Evolutionary conservation across 2,797 vertebrate species (phyloP), one percentile per base, ranked within the genome.

Genomic region (Gorsachius magnificus): DNA sequence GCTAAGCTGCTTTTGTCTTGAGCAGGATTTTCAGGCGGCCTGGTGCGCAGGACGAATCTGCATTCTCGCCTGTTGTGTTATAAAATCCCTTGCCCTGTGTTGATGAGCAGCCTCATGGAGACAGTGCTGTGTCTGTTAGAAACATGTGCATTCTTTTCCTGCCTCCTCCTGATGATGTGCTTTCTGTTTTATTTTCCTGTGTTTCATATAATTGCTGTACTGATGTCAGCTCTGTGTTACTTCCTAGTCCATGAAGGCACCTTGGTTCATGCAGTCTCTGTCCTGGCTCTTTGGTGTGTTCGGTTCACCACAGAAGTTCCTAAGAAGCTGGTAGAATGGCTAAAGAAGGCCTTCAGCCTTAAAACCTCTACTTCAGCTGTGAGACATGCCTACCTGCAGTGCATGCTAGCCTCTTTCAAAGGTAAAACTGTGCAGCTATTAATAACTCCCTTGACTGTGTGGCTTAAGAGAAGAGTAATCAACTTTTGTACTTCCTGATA

Each of bases 331-430:
- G 89, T 98, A 10, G 99, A 99, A 57, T 99, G 99, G 99, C 97
- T 99, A 79, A 99, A 99, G 97, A 99, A 99, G 97, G 99, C 99
- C 12, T 99, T 99, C 97, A 99, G 98, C 96, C 99, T 99, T 60
- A 99, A 99, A 98, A 99, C 99, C 21, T 99, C 99, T 57, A 99
- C 99, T 21, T 99, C 99, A 16, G 97, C 98, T 2, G 99, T 99
- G 90, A 98, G 99, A 72, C 99, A 99, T 1, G 98, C 99, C n/a
- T 99, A 99, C 97, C 97, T 99, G 91, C 99, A 99, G 97, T 99
- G 98, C 95, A 99, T 99, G 99, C 96, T 99, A 41, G 98, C 98
- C 29, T 98, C 98, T 65, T 99, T 99, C 97, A 99, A 98, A 99
- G 99, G 99, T 99, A 95, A 98, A 98, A 16, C 25, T 41, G 3